These are phyloP conservation scores for Caenorhabditis sulstoni DNA, from an alignment of 2,888 invertebrate species.

Conservation along the genomic window DNA sequence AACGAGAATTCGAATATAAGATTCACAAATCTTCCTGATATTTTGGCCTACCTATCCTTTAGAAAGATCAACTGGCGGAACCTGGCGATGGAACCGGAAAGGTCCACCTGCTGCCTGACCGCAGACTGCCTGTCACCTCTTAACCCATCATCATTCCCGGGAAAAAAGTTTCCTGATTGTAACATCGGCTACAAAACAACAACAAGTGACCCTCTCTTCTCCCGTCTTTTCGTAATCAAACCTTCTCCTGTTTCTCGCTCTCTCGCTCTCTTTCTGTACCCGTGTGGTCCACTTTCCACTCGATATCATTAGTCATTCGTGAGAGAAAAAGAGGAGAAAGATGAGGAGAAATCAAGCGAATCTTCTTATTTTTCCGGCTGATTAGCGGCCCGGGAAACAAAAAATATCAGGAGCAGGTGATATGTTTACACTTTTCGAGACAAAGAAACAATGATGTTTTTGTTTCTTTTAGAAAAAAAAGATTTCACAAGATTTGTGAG, in stretches of 20 bases:
- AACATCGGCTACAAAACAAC: constrained; percentile 20
- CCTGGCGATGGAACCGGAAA: no score
- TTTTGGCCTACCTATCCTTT: no score
- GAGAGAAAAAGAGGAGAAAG: constrained; percentile 3
- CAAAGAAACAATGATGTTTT: no score
- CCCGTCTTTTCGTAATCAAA: constrained; percentile 23
- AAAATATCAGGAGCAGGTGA: no score
- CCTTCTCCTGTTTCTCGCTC: no score
- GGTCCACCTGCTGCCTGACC: no score
- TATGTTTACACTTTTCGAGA: no score
- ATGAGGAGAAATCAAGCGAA: background rate
- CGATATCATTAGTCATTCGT: constrained; percentile 43
- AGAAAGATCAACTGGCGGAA: no score
- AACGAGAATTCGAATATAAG: no score
- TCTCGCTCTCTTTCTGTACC: constrained; percentile 22
- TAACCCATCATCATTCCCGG: background rate
- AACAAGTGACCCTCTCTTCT: constrained; percentile 29
- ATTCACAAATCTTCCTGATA: no score
- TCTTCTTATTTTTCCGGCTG: background rate
- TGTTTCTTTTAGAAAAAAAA: background rate
- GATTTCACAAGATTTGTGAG: constrained; percentile 26
- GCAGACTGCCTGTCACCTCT: no score
- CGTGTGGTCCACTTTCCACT: constrained; percentile 2
- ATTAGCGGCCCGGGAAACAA: no score
- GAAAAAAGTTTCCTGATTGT: background rate